Evolutionary conservation across 2,113 vertebrate genomes (phyloP), one percentile per base, ranked within the genome.

Genomic region (Chauna torquata): DNA sequence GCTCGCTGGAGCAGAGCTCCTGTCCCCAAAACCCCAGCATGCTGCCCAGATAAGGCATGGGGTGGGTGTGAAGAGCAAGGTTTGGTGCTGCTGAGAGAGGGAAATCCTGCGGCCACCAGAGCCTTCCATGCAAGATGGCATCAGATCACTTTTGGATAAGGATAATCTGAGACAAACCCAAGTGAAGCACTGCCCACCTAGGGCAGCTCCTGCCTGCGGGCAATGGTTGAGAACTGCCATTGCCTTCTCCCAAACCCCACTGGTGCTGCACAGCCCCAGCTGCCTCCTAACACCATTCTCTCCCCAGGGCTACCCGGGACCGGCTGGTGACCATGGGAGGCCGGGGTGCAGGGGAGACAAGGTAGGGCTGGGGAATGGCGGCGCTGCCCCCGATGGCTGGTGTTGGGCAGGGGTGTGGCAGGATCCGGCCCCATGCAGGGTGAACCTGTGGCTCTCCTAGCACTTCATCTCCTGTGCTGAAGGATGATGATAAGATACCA

Each of bases 251-350:
- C 69, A 11, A 71, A 34, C 9, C 6, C 15, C 0, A 0, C 79
- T 5, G 12, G 2, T 30, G 19, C 32, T 4, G 2, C 58, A 40
- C 2, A 3, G 27, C 44, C 16, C 54, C 1, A 1, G 72, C 47
- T 91, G 75, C 61, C 36, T 59, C 44, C 55, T 88, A 62, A 94
- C 4, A 1, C 50, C 1, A 0, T 32, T 30, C 69, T 97, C 55
- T 27, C 44, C 79, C 32, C 91, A 99, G 99, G 99, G 99, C 34
- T 98, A 98, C 32, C 98, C 98, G 1, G 99, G 99, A 59, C 92
- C 87, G 4, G 45, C 96, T 2, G 99, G 99, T 4, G 98, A 98
- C 96, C 98, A 98, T 1, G 99, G 99, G 71, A 95, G 85, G 74
- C 59, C 97, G 3, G 99, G 99, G 34, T 92, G 68, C 76, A 94